phyloP scores from a whole-genome alignment of 2,113 vertebrate genomes.

The Lagopus leucura region DNA sequence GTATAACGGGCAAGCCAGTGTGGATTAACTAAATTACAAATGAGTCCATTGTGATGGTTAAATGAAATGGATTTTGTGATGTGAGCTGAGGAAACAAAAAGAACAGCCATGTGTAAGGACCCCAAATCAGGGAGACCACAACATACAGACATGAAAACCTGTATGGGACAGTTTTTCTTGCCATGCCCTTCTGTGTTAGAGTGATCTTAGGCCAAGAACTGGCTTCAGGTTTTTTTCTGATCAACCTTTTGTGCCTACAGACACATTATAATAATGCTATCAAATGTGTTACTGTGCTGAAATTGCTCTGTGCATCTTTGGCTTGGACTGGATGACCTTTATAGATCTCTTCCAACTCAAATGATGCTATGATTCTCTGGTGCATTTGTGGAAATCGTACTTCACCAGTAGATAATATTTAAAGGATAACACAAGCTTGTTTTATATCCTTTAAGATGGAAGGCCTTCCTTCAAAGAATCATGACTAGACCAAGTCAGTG shows the following conservation, averaged over 20 bases:
- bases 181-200: neutral
- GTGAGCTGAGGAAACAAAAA: neutral
- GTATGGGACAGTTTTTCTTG: neutral
- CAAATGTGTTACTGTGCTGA: fast-evolving
- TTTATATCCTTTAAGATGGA: slow-evolving; percentile 19
- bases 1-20: neutral
- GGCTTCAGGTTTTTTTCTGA: neutral
- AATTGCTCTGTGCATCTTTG: neutral
- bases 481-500: slow-evolving; percentile 18
- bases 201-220: neutral
- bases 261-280: fast-evolving
- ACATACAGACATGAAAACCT: neutral
- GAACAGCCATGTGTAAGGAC: neutral
- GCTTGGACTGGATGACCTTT: too few relatives aligned
- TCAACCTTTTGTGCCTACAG: neutral
- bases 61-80: neutral
- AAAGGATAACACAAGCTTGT: neutral
- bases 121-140: neutral
- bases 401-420: neutral
- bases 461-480: neutral
- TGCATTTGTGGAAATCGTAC: too few relatives aligned
- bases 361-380: too few relatives aligned
- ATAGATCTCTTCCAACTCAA: too few relatives aligned
- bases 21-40: neutral
- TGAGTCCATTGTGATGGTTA: neutral